Evolutionary conservation across 2,888 invertebrate genomes (phyloP), one percentile per base, ranked within the genome.

Genomic region (Tryphoninae sp.): DNA sequence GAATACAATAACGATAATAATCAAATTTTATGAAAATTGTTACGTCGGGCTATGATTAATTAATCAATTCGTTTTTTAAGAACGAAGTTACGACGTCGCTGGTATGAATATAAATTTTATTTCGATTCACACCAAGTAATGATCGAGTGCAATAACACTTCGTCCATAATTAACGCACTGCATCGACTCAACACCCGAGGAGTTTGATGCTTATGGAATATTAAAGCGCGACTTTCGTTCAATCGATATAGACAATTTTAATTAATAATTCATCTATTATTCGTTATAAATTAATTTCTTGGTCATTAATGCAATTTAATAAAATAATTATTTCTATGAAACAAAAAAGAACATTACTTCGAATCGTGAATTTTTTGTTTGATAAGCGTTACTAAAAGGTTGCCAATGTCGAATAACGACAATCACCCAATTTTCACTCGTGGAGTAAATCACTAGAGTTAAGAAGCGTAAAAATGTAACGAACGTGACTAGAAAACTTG

Each of bases 401-500:
- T 71, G n/a, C 23, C 71, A 55, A 71, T 45, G 40, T 59, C 45
- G 49, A 51, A 23, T 61, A 49, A 9, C 13, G 11, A 62, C n/a
- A 16, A 42, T 42, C 22, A 42, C 45, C 53, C 33, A 33, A 33
- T 33, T 33, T 33, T 33, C 33, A 33, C 33, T 33, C 33, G 26
- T 76, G 26, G 26, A 19, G 53, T 49, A 59, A 67, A 42, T 51
- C 22, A n/a, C 26, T 55, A 19, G 67, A 68, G 72, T 22, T 19
- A 45, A 45, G 45, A 61, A 72, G 68, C 77, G 23, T 73, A 73
- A 58, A 73, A 81, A 55, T 40, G 67, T 61, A 23, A 40, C 61
- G 72, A 61, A 72, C 81, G 81, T 81, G 81, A 81, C 73, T 62
- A 64, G 81, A 81, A 76, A 55, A 81, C 26, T 68, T 22, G 49